Evolutionary conservation across 1,140 invertebrate genomes (phyloP).

Genomic region (Musca vetustissima): DNA sequence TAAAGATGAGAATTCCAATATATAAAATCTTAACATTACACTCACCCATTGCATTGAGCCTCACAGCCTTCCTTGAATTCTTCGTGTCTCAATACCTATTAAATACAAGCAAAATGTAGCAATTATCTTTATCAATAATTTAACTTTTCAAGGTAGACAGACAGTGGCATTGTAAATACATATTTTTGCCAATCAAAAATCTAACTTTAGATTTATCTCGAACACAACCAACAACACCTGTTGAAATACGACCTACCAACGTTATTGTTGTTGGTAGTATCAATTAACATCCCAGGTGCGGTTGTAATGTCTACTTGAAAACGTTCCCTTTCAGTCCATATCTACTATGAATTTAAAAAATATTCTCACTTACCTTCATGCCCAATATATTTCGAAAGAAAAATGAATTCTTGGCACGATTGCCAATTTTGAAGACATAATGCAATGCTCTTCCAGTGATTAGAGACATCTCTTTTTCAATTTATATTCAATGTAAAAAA

Average conservation of each 20-base stretch:
- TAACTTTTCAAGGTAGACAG: no score
- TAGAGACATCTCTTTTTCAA: constrained; percentile 31
- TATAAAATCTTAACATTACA: constrained; percentile 26
- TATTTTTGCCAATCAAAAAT: neutral
- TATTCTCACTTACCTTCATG: constrained; percentile 79
- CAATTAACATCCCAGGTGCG: neutral
- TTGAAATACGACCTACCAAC: neutral
- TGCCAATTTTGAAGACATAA: constrained; percentile 93
- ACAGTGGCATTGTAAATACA: no score
- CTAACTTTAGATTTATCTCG: constrained; percentile 1
- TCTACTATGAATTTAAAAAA: neutral
- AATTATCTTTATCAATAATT: no score
- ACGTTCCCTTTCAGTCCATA: neutral
- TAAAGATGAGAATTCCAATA: constrained; percentile 8
- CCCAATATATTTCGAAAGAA: constrained; percentile 90
- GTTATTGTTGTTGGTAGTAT: no score
- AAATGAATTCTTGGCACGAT: constrained; percentile 78
- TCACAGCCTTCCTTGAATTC: constrained; percentile 96
- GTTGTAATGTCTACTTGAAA: neutral
- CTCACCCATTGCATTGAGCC: constrained; percentile 94
- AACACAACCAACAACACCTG: neutral
- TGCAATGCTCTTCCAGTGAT: constrained; percentile 74
- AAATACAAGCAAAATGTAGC: neutral
- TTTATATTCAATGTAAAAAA: no score
- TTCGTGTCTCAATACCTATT: constrained; percentile 89